phyloP scores from a whole-genome alignment of 2,113 vertebrate genomes.

The Chaenogobius annularis region DNA sequence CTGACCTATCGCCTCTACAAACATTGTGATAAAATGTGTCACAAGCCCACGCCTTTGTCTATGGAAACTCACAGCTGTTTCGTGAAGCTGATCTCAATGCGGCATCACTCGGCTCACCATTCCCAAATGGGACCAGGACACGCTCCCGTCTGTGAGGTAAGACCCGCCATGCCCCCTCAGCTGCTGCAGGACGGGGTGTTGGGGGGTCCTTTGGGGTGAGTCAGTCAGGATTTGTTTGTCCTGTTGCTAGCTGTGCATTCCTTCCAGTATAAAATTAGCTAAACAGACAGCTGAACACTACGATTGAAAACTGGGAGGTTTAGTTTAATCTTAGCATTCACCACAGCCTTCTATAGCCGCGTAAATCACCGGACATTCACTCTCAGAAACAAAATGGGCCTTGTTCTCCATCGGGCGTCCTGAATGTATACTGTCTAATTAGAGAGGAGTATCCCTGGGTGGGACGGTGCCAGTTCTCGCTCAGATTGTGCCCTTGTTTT shows the following conservation, averaged over 20 bases:
- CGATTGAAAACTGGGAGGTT: constrained; percentile 21
- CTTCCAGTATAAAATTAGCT: constrained; percentile 22
- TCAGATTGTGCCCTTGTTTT: constrained; percentile 50
- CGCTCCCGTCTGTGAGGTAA: constrained; percentile 38
- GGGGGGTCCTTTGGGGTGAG: constrained; percentile 13
- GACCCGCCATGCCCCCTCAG: constrained; percentile 25
- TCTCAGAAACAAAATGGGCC: constrained; percentile 38
- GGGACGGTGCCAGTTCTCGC: constrained; percentile 26
- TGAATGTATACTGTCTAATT: constrained; percentile 62
- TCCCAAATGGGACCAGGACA: constrained; percentile 40
- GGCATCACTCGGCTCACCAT: constrained; percentile 14
- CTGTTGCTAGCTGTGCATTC: not conserved
- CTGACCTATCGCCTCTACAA: no score
- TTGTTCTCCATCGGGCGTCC: constrained; percentile 43
- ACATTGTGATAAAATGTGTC: not conserved
- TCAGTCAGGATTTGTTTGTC: not conserved
- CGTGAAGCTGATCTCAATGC: not conserved
- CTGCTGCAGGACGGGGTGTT: constrained; percentile 9
- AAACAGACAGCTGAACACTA: constrained; percentile 18
- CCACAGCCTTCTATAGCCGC: constrained; percentile 27
- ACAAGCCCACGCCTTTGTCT: not conserved
- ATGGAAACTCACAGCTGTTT: constrained; percentile 2
- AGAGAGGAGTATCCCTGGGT: constrained; percentile 59
- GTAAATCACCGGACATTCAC: constrained; percentile 35
- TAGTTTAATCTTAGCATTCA: constrained; percentile 12